phyloP scores from a whole-genome alignment of 2,888 invertebrate species.

The Esperia sulphurella region DNA sequence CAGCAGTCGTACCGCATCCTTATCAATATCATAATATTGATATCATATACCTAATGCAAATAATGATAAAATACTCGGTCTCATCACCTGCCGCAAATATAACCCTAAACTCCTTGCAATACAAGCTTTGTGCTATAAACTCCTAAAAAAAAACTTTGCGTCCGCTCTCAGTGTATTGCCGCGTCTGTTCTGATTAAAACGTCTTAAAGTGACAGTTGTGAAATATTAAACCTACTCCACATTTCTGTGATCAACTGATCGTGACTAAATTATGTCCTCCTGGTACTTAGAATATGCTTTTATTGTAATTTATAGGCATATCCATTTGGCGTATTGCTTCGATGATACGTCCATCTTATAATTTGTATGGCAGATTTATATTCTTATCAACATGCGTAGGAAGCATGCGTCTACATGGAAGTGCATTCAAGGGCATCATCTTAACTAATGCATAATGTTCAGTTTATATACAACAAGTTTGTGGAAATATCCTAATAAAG shows the following conservation, averaged over 20 bases:
- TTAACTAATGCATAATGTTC: no score
- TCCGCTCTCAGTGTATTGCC: conserved; percentile 24
- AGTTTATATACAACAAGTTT: no score
- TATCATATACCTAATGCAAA: conserved; percentile 59
- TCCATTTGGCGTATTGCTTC: no score
- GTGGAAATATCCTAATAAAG: no score
- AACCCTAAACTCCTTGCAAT: background rate
- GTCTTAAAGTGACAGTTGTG: conserved; percentile 16
- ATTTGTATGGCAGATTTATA: no score
- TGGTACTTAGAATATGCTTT: background rate
- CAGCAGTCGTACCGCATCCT: conserved; percentile 33
- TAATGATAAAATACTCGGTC: conserved; percentile 41
- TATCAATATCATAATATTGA: conserved; percentile 61
- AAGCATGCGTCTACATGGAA: no score
- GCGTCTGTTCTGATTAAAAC: conserved; percentile 28
- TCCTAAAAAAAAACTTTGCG: background rate
- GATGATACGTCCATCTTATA: no score
- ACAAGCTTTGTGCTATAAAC: background rate
- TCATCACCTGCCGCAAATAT: background rate
- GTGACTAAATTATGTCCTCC: background rate
- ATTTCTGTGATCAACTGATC: no score
- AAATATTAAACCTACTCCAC: conserved; percentile 2
- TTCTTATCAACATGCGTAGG: no score
- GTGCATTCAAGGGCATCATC: no score
- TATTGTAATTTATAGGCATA: no score